Percentiles rank a stretch among this genome's conserved stretches.
These are phyloP conservation scores for Cephus nigrinus DNA, from an alignment of 2,888 invertebrate species.

Conservation along the genomic window DNA sequence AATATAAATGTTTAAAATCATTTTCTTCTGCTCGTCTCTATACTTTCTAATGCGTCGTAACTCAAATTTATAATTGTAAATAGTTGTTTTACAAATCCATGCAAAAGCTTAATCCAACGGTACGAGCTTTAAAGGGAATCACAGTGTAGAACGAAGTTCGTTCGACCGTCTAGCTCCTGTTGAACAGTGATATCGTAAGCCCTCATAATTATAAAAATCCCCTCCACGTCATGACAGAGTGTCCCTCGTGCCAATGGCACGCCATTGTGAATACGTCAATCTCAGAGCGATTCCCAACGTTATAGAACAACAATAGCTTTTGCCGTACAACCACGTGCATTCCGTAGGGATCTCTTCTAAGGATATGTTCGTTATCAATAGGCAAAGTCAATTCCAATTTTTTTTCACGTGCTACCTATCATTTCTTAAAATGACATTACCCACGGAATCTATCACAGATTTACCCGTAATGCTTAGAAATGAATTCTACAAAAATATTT, in stretches of 20 bases:
- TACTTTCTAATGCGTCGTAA: neutral
- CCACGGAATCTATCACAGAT: neutral
- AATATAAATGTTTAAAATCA: neutral
- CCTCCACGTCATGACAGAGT: constrained; percentile 51
- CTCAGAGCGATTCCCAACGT: constrained; percentile 31
- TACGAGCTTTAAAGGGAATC: neutral
- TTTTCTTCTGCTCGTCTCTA: neutral
- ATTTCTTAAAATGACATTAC: neutral
- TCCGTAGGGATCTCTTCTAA: neutral
- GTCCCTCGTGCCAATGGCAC: constrained; percentile 54
- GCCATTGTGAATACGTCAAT: constrained; percentile 50
- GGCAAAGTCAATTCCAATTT: neutral
- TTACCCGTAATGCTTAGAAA: neutral
- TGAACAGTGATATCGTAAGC: constrained; percentile 14
- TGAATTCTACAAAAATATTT: neutral
- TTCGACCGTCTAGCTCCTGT: neutral
- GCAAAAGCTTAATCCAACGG: neutral
- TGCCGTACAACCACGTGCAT: neutral
- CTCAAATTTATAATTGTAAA: neutral
- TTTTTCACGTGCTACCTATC: neutral
- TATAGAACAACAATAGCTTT: constrained; percentile 14
- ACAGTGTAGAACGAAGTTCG: neutral
- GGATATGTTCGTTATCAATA: neutral
- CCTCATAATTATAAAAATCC: constrained; percentile 55
- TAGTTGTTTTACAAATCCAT: neutral